A percentile compares a stretch with the other conserved stretches of the same genome.
Evolutionary conservation across 2,797 vertebrate species (phyloP).

Genomic region (Poliocrania exsul): DNA sequence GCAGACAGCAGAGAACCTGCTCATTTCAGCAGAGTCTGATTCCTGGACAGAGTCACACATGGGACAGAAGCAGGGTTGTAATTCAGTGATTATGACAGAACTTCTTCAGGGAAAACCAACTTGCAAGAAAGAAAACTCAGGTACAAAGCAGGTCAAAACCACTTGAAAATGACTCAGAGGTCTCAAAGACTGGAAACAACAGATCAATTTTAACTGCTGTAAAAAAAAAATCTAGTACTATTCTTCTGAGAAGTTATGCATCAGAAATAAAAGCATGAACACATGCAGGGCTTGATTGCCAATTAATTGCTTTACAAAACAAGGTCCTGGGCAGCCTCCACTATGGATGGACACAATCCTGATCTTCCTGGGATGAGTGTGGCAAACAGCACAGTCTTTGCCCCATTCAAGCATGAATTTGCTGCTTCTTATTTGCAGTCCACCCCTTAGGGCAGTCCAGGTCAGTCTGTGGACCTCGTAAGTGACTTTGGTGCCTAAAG

Average conservation of each 20-base stretch:
- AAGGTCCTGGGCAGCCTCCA: neutral
- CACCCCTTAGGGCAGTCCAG: neutral
- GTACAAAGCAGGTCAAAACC: neutral
- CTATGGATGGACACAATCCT: neutral
- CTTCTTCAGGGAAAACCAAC: neutral
- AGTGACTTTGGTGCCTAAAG: neutral
- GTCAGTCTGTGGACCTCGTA: neutral
- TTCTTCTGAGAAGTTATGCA: neutral
- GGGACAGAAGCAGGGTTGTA: neutral
- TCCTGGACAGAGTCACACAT: neutral
- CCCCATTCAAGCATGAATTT: fast-evolving
- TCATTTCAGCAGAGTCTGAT: neutral
- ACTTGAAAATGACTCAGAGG: neutral
- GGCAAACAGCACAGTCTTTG: neutral
- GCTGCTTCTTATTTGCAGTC: neutral
- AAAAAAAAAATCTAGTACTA: neutral
- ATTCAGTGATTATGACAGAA: neutral
- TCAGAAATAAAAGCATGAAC: neutral
- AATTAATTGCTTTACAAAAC: neutral
- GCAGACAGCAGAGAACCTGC: neutral
- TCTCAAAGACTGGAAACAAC: neutral
- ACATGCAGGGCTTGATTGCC: neutral
- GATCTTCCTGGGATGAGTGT: neutral
- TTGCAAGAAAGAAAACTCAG: conserved; percentile 8
- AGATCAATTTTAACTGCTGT: neutral